Evolutionary conservation across 2,797 vertebrate genomes (phyloP), one percentile per base, ranked within the genome.

Genomic region (Cynopterus sphinx): DNA sequence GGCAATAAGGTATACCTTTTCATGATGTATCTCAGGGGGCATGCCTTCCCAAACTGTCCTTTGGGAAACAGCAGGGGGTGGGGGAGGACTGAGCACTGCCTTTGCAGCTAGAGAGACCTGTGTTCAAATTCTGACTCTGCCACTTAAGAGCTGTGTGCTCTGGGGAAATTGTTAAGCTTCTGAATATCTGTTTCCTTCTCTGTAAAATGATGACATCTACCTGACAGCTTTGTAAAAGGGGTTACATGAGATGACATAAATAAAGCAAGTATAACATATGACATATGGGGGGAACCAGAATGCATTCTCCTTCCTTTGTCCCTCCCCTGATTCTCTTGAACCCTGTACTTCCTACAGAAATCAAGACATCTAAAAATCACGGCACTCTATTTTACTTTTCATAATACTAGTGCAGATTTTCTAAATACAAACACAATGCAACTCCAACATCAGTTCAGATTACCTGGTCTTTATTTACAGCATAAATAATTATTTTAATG

Each of bases 381-480:
- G 68, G 61, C 81, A 24, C 21, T 63, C 9, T 24, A 36, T 43
- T 36, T 90, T 63, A 61, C 49, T 75, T 94, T 91, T 82, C 94
- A 84, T 94, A 87, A 81, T 17, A 39, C 10, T 9, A 41, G 4
- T 84, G 61, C 16, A 87, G 41, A 41, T 51, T 78, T 95, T 87
- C 92, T 74, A 82, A 92, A 94, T 55, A 81, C 63, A 96, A 75
- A 94, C 55, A 87, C 39, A 31, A 13, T 11, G 17, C 9, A 83
- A 39, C 65, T 78, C 19, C 22, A 78, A 51, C 26, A 87, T 73
- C 82, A 71, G 33, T 33, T 95, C 63, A 55, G 70, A 90, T 89
- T 39, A 89, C 79, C 82, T 90, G 63, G 67, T 43, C 51, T 75
- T 96, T 94, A 96, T 39, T 96, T 95, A 96, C 46, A 93, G 57